phyloP scores from a whole-genome alignment of 2,797 vertebrate genomes.

The Heteromormyrus szaboi region DNA sequence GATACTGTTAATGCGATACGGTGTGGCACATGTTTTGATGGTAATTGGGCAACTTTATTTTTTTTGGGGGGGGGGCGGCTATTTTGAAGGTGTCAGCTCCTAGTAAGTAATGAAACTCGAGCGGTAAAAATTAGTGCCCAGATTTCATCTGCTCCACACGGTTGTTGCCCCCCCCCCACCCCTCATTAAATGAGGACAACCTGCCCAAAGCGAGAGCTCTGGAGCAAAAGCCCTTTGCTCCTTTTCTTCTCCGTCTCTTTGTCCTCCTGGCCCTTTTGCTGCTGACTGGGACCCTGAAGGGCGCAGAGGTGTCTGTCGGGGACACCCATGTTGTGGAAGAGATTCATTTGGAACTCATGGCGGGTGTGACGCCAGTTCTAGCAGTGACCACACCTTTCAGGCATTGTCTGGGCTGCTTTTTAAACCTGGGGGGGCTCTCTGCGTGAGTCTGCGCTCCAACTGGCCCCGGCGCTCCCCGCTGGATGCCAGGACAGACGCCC shows the following conservation, averaged over 20 bases:
- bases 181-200: constrained; percentile 29
- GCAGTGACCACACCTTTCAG: constrained; percentile 40
- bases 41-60: background rate
- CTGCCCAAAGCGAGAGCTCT: constrained; percentile 20
- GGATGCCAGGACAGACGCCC: background rate
- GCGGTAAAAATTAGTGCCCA: constrained; percentile 25
- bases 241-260: background rate
- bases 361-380: constrained; percentile 18
- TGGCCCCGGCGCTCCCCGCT: background rate
- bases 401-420: background rate
- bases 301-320: constrained; percentile 28
- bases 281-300: background rate
- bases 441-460: constrained; percentile 48
- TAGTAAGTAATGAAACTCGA: constrained; percentile 18
- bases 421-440: constrained; percentile 30
- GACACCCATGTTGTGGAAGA: constrained; percentile 46
- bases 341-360: constrained; percentile 41
- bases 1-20: background rate
- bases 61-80: background rate
- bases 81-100: background rate
- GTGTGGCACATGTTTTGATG: background rate
- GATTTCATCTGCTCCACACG: constrained; percentile 26
- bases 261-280: background rate
- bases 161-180: background rate
- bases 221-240: background rate